A percentile compares a stretch with the other conserved stretches of the same genome.
Conservation (phyloP, 1,140 invertebrate genomes). For the Brachionus angularis region DNA sequence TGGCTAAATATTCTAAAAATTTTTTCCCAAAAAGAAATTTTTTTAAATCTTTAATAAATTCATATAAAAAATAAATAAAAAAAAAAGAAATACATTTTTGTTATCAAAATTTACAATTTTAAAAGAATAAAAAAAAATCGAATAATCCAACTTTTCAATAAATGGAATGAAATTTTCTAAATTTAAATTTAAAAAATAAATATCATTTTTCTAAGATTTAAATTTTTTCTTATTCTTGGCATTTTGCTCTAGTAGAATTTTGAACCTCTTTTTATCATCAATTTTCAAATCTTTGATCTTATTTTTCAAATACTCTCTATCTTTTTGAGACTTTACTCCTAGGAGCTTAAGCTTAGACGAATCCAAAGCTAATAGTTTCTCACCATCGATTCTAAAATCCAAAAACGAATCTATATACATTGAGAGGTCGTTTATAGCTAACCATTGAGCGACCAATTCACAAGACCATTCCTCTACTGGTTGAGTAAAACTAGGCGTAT, state of each 20-base stretch:
- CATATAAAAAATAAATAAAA: too few relatives aligned
- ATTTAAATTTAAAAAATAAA: too few relatives aligned
- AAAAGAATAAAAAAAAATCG: too few relatives aligned
- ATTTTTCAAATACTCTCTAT: slow-evolving; percentile 16
- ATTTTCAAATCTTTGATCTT: slow-evolving; percentile 26
- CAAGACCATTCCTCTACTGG: slow-evolving; percentile 35
- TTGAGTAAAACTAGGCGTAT: slow-evolving; percentile 14
- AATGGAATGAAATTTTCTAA: too few relatives aligned
- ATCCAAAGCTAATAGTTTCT: slow-evolving; percentile 4
- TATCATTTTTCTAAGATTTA: slow-evolving; percentile 31
- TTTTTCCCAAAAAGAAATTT: too few relatives aligned
- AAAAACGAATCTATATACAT: slow-evolving; percentile 1
- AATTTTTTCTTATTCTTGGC: slow-evolving; percentile 27
- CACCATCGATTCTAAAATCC: slow-evolving; percentile 31
- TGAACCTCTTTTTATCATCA: slow-evolving; percentile 12
- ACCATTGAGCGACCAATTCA: slow-evolving; percentile 29
- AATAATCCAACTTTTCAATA: too few relatives aligned
- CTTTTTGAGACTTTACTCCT: slow-evolving; percentile 12
- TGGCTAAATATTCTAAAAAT: too few relatives aligned
- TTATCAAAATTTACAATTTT: too few relatives aligned
- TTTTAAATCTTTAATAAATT: too few relatives aligned
- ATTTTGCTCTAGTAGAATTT: slow-evolving; percentile 30
- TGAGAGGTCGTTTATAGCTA: slow-evolving; percentile 12
- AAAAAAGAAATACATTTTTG: too few relatives aligned
- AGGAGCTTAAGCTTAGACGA: slow-evolving; percentile 2